Evolutionary conservation across 2,797 vertebrate species (phyloP).

Genomic region (Zonotrichia albicollis): DNA sequence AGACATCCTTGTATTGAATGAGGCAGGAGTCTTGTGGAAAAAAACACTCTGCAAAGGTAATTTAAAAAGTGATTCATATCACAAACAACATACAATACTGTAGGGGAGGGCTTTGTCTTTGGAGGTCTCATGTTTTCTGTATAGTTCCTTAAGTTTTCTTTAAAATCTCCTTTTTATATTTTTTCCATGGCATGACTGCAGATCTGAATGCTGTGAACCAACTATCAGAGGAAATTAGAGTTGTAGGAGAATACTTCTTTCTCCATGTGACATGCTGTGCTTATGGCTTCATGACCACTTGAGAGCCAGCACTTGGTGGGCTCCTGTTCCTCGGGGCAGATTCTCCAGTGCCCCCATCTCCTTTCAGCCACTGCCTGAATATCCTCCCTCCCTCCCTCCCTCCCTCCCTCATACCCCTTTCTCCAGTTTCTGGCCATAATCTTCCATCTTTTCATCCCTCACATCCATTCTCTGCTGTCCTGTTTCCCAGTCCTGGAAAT

Average conservation of each 20-base stretch:
- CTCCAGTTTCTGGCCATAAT: background rate
- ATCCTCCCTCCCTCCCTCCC: background rate
- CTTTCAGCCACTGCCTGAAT: background rate
- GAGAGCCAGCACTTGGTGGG: background rate
- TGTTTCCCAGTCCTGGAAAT: background rate
- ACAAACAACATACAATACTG: background rate
- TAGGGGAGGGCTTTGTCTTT: background rate
- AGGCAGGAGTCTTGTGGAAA: background rate
- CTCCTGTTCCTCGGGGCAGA: accelerated
- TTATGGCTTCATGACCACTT: accelerated
- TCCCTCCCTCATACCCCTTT: background rate
- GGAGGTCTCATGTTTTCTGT: background rate
- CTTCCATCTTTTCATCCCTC: background rate
- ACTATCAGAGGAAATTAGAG: background rate
- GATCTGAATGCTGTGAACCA: background rate
- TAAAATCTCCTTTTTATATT: background rate
- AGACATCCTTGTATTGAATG: background rate
- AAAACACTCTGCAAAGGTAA: background rate
- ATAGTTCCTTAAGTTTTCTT: background rate
- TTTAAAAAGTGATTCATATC: background rate
- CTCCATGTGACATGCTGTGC: background rate
- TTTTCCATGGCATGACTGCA: background rate
- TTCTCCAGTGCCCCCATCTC: background rate
- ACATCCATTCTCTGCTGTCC: background rate
- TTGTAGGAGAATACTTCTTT: background rate